Percentiles rank a stretch among this genome's conserved stretches.
phyloP scores from a whole-genome alignment of 2,888 invertebrate genomes.

The Brenthis hecate region DNA sequence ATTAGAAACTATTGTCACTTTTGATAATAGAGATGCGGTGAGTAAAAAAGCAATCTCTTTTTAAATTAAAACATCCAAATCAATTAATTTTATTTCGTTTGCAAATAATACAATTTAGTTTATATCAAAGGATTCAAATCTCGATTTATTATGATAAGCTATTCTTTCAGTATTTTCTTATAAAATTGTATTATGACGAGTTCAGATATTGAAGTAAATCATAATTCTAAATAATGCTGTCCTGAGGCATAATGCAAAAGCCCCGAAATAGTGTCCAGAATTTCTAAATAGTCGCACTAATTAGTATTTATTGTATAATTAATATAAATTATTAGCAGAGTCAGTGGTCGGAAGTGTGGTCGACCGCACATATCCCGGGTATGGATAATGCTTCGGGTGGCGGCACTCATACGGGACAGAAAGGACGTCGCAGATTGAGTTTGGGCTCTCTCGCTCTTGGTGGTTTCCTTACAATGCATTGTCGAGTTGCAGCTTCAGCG shows the following conservation, averaged over 20 bases:
- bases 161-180: too few species aligned
- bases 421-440: conserved; percentile 60
- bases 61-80: not conserved
- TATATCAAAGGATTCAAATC: too few species aligned
- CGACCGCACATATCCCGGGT: conserved; percentile 63
- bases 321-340: conserved; percentile 46
- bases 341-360: conserved; percentile 69
- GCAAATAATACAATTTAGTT: too few species aligned
- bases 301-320: too few species aligned
- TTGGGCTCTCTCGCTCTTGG: conserved; percentile 62
- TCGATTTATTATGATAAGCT: too few species aligned
- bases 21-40: conserved; percentile 62
- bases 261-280: too few species aligned
- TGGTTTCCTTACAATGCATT: conserved; percentile 67
- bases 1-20: conserved; percentile 66
- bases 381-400: conserved; percentile 61
- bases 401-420: conserved; percentile 36
- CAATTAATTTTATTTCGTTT: not conserved
- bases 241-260: too few species aligned
- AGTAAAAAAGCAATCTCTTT: conserved; percentile 35
- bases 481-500: conserved; percentile 59
- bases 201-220: too few species aligned
- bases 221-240: too few species aligned
- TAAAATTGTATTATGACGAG: too few species aligned
- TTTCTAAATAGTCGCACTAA: too few species aligned